Evolutionary conservation across 2,113 vertebrate genomes (phyloP).

Genomic region (chimpanzee (Pan troglodytes)): NHGRI_mPanTro3-v2.1_pri NC_072412.2:65409501-65410000

Average conservation of each 20-base stretch:
- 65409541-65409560: slow-evolving; percentile 17
- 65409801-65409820: background rate
- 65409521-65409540: background rate
- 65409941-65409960: background rate
- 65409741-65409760: background rate
- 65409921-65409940: background rate
- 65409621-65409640: background rate
- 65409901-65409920: background rate
- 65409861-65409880: background rate
- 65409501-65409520: background rate
- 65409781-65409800: background rate
- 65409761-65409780: background rate
- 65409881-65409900: background rate
- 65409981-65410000: background rate
- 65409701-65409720: background rate
- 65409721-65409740: background rate
- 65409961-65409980: background rate
- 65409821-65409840: background rate
- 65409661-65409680: background rate
- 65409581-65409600: background rate
- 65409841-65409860: background rate
- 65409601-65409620: background rate
- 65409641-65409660: background rate
- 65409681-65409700: background rate
- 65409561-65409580: slow-evolving; percentile 21